Evolutionary conservation across 2,113 vertebrate species (phyloP).

Genomic region (Varanus komodoensis): DNA sequence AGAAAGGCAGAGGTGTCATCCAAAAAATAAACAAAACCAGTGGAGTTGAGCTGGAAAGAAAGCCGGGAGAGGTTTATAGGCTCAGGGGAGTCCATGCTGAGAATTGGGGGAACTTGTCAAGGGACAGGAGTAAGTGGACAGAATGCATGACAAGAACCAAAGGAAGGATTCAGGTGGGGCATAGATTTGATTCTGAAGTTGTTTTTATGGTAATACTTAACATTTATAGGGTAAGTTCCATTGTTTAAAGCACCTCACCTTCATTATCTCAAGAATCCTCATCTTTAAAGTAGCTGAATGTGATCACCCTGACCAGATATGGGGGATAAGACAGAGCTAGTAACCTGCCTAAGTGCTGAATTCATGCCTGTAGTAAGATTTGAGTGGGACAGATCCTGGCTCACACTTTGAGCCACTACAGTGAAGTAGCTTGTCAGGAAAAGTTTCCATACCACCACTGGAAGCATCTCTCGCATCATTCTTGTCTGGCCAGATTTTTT

Average conservation of each 20-base stretch:
- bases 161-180: neutral
- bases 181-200: neutral
- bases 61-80: neutral
- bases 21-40: neutral
- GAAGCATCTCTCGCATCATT: neutral
- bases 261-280: neutral
- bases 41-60: neutral
- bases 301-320: neutral
- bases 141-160: too few relatives aligned
- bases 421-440: neutral
- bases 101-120: neutral
- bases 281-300: neutral
- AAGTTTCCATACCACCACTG: neutral
- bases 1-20: neutral
- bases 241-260: neutral
- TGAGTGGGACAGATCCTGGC: neutral
- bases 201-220: neutral
- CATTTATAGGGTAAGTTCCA: neutral
- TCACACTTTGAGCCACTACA: neutral
- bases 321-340: neutral
- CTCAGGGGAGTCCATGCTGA: neutral
- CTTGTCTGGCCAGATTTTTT: too few relatives aligned
- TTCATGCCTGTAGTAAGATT: neutral
- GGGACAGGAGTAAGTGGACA: neutral
- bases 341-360: neutral